Conservation (phyloP, 2,113 vertebrate species). For the Panthera uncia region DNA sequence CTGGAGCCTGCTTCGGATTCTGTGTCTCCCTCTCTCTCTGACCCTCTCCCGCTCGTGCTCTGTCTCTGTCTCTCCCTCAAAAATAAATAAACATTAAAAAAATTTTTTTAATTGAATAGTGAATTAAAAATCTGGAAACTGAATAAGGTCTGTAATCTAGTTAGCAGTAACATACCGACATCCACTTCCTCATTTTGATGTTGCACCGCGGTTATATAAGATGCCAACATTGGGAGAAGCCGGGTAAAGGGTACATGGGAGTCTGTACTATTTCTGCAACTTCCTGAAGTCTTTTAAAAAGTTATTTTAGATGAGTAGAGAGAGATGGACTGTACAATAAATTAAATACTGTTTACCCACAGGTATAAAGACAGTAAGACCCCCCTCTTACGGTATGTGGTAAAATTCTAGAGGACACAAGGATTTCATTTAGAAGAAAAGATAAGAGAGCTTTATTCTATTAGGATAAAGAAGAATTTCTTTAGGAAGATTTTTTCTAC, state of each 20-base stretch:
- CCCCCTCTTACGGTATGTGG: background rate
- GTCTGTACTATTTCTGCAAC: background rate
- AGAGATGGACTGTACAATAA: background rate
- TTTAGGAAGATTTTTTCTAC: background rate
- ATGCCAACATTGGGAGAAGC: too few relatives aligned
- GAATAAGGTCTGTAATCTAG: background rate
- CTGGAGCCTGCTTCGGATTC: too few relatives aligned
- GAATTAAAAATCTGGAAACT: background rate
- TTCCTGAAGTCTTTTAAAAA: background rate
- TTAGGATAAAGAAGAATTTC: background rate
- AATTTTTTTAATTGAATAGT: background rate
- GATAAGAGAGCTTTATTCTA: conserved; percentile 1
- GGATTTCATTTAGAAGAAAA: background rate
- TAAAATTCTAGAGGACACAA: background rate
- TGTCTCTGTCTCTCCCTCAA: too few relatives aligned
- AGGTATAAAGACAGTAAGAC: conserved; percentile 18
- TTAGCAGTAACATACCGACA: background rate
- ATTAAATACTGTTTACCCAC: background rate
- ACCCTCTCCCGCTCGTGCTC: too few relatives aligned
- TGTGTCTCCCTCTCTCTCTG: too few relatives aligned
- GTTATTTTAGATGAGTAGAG: background rate
- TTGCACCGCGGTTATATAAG: background rate
- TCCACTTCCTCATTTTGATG: background rate
- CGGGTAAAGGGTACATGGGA: background rate
- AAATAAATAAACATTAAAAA: too few relatives aligned